phyloP scores from a whole-genome alignment of 35 echinoderm and acorn worm genomes.

The Acanthaster planci region DNA sequence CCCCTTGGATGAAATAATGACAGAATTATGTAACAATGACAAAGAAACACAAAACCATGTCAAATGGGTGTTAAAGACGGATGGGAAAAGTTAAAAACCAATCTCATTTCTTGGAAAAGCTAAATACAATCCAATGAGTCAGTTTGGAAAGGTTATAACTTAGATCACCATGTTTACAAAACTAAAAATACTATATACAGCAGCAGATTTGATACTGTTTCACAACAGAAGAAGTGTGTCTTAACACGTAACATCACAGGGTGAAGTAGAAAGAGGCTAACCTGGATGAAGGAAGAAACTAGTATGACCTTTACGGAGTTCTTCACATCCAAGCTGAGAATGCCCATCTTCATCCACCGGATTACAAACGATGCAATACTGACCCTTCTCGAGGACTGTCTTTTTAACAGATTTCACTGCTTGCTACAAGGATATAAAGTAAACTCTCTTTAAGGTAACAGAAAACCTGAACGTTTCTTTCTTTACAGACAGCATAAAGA shows the following conservation, averaged over 20 bases:
- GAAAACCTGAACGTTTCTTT: too few relatives aligned
- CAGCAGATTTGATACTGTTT: background rate
- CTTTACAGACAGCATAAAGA: too few relatives aligned
- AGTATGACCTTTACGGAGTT: constrained; percentile 65
- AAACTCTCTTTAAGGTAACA: too few relatives aligned
- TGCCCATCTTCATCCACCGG: constrained; percentile 68
- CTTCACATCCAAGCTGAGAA: constrained; percentile 66
- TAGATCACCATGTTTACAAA: too few relatives aligned
- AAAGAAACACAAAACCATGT: too few relatives aligned
- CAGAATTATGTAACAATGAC: too few relatives aligned
- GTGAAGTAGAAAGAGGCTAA: constrained; percentile 18
- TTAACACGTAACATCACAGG: too few relatives aligned
- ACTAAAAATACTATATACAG: too few relatives aligned
- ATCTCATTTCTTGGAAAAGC: background rate
- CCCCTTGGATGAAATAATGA: constrained; percentile 46
- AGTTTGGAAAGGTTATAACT: too few relatives aligned
- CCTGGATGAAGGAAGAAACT: constrained; percentile 94
- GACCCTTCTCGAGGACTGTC: constrained; percentile 71
- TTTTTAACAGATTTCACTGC: constrained; percentile 56
- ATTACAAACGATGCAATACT: constrained; percentile 83
- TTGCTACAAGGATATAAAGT: constrained; percentile 40
- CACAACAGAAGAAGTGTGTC: background rate
- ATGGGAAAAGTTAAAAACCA: too few relatives aligned
- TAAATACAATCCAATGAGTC: too few relatives aligned
- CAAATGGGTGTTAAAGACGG: too few relatives aligned